A percentile compares a stretch with the other conserved stretches of the same genome.
Conservation (phyloP, 1,140 invertebrate species). For the Caenorhabditis brenneri region DNA sequence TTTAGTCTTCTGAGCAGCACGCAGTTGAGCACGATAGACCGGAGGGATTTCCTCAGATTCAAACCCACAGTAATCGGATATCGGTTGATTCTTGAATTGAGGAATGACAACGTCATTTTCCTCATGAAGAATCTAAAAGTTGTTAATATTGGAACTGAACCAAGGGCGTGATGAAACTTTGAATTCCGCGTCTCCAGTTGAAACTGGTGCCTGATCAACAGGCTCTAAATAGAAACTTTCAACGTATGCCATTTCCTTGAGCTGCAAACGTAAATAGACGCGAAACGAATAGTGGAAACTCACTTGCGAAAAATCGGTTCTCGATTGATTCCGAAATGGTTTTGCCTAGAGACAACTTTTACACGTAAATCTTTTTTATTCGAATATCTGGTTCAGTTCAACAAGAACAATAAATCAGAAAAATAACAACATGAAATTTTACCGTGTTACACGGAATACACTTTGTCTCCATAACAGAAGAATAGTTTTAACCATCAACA, state of each 20-base stretch:
- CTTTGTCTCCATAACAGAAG: conserved; percentile 34
- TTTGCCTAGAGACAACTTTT: background rate
- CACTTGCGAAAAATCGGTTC: background rate
- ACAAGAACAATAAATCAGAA: background rate
- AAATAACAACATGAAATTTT: background rate
- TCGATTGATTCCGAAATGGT: background rate
- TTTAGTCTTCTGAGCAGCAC: background rate
- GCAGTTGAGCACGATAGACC: conserved; percentile 16
- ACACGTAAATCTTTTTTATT: background rate
- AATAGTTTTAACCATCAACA: background rate
- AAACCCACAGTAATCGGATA: conserved; percentile 24
- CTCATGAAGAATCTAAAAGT: too few species aligned
- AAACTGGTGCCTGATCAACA: background rate
- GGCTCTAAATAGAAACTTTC: conserved; percentile 15
- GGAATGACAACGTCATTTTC: too few species aligned
- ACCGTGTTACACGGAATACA: conserved; percentile 22
- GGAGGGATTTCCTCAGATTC: background rate
- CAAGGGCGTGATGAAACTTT: too few species aligned
- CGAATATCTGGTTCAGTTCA: too few species aligned
- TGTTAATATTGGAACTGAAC: background rate
- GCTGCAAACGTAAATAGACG: background rate
- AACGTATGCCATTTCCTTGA: background rate
- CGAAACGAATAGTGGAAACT: background rate
- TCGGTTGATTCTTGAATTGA: too few species aligned
- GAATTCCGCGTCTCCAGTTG: background rate